phyloP scores from a whole-genome alignment of 2,113 vertebrate genomes.

The Neolamprologus tretocephalus region DNA sequence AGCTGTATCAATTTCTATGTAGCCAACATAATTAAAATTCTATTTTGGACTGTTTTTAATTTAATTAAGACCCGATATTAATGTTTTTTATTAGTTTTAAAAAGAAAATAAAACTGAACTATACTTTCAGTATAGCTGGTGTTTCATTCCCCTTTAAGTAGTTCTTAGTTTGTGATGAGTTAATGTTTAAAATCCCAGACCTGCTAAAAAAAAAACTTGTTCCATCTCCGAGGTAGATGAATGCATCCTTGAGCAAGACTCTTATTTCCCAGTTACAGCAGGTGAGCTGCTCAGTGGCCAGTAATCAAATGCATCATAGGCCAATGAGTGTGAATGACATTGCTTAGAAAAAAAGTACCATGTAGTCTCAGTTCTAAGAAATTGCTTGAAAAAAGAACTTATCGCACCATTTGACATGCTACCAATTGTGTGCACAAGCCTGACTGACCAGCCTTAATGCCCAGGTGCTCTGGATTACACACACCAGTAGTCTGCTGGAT shows the following conservation, averaged over 20 bases:
- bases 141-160: background rate
- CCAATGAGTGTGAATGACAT: background rate
- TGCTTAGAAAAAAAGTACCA: background rate
- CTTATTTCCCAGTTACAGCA: background rate
- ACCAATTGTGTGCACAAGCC: conserved; percentile 21
- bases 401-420: conserved; percentile 6
- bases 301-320: background rate
- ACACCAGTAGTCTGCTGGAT: conserved; percentile 12
- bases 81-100: background rate
- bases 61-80: background rate
- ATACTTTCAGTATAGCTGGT: background rate
- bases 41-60: background rate
- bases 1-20: background rate
- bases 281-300: background rate
- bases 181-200: background rate
- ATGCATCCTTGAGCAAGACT: background rate
- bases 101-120: background rate
- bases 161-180: background rate
- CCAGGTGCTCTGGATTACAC: conserved; percentile 33
- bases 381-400: background rate
- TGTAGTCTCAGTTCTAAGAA: background rate
- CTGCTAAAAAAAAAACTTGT: background rate
- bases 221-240: background rate
- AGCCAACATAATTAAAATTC: background rate
- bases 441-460: conserved; percentile 29